Evolutionary conservation across 2,888 invertebrate genomes (phyloP), one percentile per base, ranked within the genome.

Genomic region (Fragum whitleyi): DNA sequence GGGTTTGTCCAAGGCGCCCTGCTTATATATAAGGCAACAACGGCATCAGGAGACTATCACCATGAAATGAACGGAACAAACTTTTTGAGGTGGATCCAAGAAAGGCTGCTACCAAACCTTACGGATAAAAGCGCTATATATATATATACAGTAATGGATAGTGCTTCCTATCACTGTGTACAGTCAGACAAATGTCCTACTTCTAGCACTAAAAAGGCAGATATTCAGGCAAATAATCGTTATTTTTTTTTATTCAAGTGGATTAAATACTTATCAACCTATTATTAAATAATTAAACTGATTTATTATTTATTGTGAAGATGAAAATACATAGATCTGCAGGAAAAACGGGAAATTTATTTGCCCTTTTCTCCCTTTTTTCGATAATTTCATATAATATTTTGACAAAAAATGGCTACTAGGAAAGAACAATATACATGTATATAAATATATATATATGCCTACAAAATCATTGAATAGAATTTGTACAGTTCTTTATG

Each of bases 131-230:
- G 71, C 29, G 71, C 71, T 1, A 59, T 57, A n/a, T n/a, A n/a
- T n/a, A n/a, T n/a, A n/a, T n/a, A n/a, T n/a, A n/a, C n/a, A 32
- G 71, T 59, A n/a, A 71, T 71, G 71, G 71, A 71, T 39, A 71
- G 57, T 32, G 71, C 71, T 39, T 55, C 53, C 59, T 26, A n/a
- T n/a, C n/a, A n/a, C n/a, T n/a, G n/a, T n/a, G n/a, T n/a, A n/a
- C n/a, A n/a, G n/a, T n/a, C n/a, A n/a, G n/a, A n/a, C n/a, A n/a
- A n/a, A n/a, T n/a, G n/a, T n/a, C n/a, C n/a, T n/a, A n/a, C n/a
- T n/a, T n/a, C n/a, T n/a, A n/a, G n/a, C n/a, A n/a, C n/a, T n/a
- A n/a, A n/a, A n/a, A n/a, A n/a, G n/a, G n/a, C 47, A 47, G 68
- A 68, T 68, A 68, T 68, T n/a, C 68, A 68, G 68, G 51, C n/a